Base-by-base conservation (phyloP, 1,140 invertebrate species). In the Procambarus virginalis region DNA sequence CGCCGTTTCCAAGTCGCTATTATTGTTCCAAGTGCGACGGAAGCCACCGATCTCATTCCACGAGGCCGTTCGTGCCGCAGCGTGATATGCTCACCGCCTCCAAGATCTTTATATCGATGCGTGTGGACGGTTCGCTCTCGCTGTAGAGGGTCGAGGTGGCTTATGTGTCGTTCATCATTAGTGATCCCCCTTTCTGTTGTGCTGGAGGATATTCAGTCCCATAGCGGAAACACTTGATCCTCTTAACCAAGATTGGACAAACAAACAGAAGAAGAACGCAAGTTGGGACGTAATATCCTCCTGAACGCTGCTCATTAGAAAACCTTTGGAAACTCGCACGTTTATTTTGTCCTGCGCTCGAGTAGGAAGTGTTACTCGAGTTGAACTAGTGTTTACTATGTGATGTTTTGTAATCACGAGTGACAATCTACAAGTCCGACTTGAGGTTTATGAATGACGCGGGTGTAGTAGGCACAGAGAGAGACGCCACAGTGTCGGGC, bases 21-120 rank as follows among this genome's bases (percentile, higher is more conserved):
- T 73, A 68, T 84, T 84, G 58, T 84, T 84, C 82, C 46, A 73
- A 84, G 82, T 84, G 82, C 46, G 8, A 17, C 20, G 68, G 78
- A 55, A 80, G 22, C 17, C 49, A 48, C 20, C 4, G 60, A 64
- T 20, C 34, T 34, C 60, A 64, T 20, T 17, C 4, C 60, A 5
- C 4, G 60, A 64, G 14, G 3, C 60, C 17, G 20, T 20, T 64
- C 10, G 12, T 17, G 20, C 20, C 60, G 60, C 12, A 64, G 20
- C 17, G 60, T 17, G 12, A 64, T 64, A 17, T 5, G 4, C 60
- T 20, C 60, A 17, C 4, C 4, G 60, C 60, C 12, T 55, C 51
- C 51, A 20, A 64, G 2, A 17, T 64, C 17, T 64, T 20, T 14
- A 64, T 17, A 22, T n/a, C 14, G 49, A 58, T 34, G 49, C 10